Base-by-base conservation (phyloP, 1,140 invertebrate species). In the Chymomyza costata region DNA sequence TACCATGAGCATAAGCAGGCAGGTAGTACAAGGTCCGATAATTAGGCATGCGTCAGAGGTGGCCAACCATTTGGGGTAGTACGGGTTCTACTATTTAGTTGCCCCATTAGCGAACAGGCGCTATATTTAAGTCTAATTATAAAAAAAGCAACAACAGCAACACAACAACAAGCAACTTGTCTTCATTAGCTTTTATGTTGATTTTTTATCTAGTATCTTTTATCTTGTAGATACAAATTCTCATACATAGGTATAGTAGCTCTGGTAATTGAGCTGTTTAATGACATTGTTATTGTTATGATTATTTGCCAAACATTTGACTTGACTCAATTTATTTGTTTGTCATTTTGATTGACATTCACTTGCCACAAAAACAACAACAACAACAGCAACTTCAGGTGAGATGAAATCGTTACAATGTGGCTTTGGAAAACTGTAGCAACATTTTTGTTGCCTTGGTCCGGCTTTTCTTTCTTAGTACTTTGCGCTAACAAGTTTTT, bases 291-390 rank as follows among this genome's bases (percentile, higher is more conserved):
- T 60, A 73, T 64, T 64, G 51, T 67, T 73, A 81, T 67, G 58
- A 78, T 59, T 78, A 68, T 67, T 52, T 45, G 28, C 44, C 37
- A 46, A n/a, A n/a, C n/a, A n/a, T n/a, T n/a, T n/a, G n/a, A 31
- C 52, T 43, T 53, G 53, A 43, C 40, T 14, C n/a, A 34, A 32
- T 35, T 54, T 50, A 66, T 59, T 67, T 73, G 68, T 76, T 76
- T 76, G 70, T 54, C 70, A 62, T 73, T 73, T 69, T 68, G 73
- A 68, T 80, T 80, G 73, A 50, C 73, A 73, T 80, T 81, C 73
- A 80, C 68, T 81, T 74, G 73, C 74, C 73, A 80, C 64, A 71
- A 63, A 63, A n/a, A n/a, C 44, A 49, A 37, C 35, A 40, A 40
- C 30, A 13, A 28, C 17, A 18, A 14, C 15, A 39, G 35, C 47